A percentile compares a stretch with the other conserved stretches of the same genome.
phyloP scores from a whole-genome alignment of 2,113 vertebrate species.

The Takifugu flavidus region DNA sequence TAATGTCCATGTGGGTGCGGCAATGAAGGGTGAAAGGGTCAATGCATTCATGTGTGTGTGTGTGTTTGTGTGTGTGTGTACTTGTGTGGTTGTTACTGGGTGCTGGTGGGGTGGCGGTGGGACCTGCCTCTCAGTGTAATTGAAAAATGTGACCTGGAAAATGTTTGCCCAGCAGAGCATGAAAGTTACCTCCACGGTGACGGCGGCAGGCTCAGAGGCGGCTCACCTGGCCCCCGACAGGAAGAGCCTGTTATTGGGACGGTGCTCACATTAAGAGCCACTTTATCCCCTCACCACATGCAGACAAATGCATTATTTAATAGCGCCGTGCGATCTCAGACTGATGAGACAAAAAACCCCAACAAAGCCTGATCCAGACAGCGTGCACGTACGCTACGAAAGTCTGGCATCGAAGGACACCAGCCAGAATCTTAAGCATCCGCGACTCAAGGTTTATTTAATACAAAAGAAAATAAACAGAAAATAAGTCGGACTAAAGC shows the following conservation, averaged over 20 bases:
- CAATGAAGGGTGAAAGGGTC: constrained; percentile 40
- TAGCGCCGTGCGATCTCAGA: constrained; percentile 65
- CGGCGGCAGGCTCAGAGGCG: constrained; percentile 50
- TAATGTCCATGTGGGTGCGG: constrained; percentile 13
- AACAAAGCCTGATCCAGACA: constrained; percentile 27
- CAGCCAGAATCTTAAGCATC: constrained; percentile 9
- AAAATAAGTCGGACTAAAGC: neutral
- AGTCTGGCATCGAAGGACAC: constrained; percentile 55
- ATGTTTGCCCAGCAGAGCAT: constrained; percentile 81
- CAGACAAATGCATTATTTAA: constrained; percentile 76
- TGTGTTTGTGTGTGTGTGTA: constrained; percentile 9
- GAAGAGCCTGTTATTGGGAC: constrained; percentile 60
- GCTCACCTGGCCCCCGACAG: constrained; percentile 73
- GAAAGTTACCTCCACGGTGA: constrained; percentile 79
- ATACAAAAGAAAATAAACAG: neutral
- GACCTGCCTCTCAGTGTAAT: constrained; percentile 79
- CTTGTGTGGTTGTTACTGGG: constrained; percentile 31
- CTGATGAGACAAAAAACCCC: constrained; percentile 34
- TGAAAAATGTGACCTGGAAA: constrained; percentile 84
- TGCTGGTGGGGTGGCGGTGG: constrained; percentile 53
- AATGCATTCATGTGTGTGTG: constrained; percentile 47
- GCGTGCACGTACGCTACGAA: constrained; percentile 22
- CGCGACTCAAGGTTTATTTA: constrained; percentile 4
- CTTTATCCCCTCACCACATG: constrained; percentile 70
- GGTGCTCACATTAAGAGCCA: constrained; percentile 68